Percentiles rank a stretch among this genome's conserved stretches.
Evolutionary conservation across 1,140 invertebrate species (phyloP).

Genomic region (Dolichoris vasculosae): DNA sequence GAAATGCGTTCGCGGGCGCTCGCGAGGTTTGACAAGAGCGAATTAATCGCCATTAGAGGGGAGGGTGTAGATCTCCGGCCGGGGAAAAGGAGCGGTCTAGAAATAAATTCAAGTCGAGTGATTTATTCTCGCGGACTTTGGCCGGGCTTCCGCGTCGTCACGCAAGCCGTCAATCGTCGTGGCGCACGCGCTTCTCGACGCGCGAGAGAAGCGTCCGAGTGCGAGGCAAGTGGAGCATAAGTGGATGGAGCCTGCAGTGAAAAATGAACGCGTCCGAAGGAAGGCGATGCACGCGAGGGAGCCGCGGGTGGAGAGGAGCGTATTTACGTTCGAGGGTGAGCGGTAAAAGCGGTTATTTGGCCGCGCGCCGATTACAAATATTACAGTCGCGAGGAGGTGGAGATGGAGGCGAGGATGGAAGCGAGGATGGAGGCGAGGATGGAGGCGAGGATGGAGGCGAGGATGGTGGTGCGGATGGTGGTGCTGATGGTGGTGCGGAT

Average conservation of each 20-base stretch:
- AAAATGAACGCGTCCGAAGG: neutral
- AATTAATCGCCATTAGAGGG: too few species aligned
- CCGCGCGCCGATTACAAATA: slow-evolving; percentile 39
- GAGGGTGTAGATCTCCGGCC: too few species aligned
- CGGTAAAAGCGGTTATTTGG: slow-evolving; percentile 44
- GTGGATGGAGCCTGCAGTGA: neutral
- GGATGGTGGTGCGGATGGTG: neutral
- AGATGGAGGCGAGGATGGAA: too few species aligned
- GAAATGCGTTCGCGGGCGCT: too few species aligned
- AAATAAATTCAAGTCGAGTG: neutral
- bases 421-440: too few species aligned
- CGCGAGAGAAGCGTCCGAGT: neutral
- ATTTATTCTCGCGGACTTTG: neutral
- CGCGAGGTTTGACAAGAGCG: too few species aligned
- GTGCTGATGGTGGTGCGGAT: neutral
- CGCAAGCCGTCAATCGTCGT: slow-evolving; percentile 1
- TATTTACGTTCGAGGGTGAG: slow-evolving; percentile 23
- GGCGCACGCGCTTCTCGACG: too few species aligned
- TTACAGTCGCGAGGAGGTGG: slow-evolving; percentile 7
- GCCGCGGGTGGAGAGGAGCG: neutral
- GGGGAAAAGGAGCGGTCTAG: too few species aligned
- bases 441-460: too few species aligned
- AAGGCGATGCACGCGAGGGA: neutral
- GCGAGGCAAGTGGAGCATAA: too few species aligned
- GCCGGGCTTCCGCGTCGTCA: neutral